Evolutionary conservation across 2,797 vertebrate genomes (phyloP).

Genomic region (Nyctibius grandis): DNA sequence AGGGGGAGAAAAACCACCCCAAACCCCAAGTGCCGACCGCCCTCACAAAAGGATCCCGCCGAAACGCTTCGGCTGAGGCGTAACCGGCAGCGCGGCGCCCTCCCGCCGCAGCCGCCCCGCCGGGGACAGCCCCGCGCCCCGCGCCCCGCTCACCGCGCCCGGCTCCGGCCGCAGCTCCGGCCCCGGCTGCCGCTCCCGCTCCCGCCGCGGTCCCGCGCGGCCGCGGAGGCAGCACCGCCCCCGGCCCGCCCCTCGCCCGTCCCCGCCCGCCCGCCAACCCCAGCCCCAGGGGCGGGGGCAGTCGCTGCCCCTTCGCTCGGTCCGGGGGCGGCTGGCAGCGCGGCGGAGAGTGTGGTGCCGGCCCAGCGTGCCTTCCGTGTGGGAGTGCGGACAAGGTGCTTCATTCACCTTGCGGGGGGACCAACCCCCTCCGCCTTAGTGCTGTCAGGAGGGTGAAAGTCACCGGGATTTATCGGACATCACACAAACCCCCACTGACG

Average conservation of each 20-base stretch:
- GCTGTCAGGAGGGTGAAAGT: accelerated
- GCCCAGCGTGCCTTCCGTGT: accelerated
- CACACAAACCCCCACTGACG: accelerated
- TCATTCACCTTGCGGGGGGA: background rate
- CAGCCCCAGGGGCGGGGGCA: background rate
- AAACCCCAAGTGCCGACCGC: background rate
- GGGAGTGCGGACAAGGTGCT: accelerated
- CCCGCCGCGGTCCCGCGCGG: background rate
- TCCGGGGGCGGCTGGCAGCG: background rate
- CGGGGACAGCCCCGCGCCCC: background rate
- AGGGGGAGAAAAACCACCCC: background rate
- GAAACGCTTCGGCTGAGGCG: background rate
- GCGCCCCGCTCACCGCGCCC: background rate
- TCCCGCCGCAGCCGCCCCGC: background rate
- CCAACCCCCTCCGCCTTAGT: accelerated
- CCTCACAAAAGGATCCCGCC: background rate
- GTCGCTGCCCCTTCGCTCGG: too few relatives aligned
- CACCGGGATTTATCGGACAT: too few relatives aligned
- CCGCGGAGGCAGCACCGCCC: background rate
- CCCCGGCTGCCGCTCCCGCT: background rate
- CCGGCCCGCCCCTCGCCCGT: background rate
- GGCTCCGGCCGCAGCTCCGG: background rate
- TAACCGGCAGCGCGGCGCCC: background rate
- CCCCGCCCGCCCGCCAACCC: background rate
- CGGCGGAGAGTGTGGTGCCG: too few relatives aligned